phyloP scores from a whole-genome alignment of 37 sponge, comb jelly and placozoan genomes.

The Chondrilla cf. caribensis region DNA sequence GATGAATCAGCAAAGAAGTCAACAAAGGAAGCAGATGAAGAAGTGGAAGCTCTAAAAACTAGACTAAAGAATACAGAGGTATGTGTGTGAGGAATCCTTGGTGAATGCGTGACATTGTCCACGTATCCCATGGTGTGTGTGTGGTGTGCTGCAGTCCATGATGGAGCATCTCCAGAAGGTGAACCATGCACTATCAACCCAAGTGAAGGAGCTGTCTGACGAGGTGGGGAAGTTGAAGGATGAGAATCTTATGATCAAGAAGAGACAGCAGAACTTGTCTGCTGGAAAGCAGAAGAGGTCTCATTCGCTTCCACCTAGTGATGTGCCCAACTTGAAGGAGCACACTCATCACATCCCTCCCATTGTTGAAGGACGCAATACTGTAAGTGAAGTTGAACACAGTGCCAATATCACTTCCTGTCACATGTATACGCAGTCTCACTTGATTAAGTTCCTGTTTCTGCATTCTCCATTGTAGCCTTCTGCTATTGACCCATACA shows the following conservation, averaged over 20 bases:
- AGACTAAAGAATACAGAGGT: slow-evolving; percentile 13
- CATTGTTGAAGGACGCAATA: neutral
- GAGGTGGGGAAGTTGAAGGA: slow-evolving; percentile 50
- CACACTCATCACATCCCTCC: neutral
- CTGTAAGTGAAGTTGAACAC: slow-evolving; percentile 6
- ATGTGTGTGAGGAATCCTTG: neutral
- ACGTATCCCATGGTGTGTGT: too few relatives aligned
- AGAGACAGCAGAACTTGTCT: neutral
- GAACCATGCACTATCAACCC: slow-evolving; percentile 36
- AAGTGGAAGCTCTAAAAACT: neutral
- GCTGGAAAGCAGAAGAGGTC: neutral
- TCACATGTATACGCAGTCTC: neutral
- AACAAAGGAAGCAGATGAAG: neutral
- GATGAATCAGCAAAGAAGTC: too few relatives aligned
- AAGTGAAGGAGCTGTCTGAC: slow-evolving; percentile 6
- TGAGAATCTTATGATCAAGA: slow-evolving; percentile 38
- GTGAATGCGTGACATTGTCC: too few relatives aligned
- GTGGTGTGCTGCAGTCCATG: slow-evolving; percentile 18
- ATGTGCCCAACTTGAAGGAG: slow-evolving; percentile 23
- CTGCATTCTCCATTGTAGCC: slow-evolving; percentile 12
- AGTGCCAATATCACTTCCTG: neutral
- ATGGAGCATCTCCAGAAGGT: slow-evolving; percentile 25
- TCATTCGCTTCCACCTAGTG: slow-evolving; percentile 26
- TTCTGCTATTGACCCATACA: slow-evolving; percentile 22
- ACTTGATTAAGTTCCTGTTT: neutral